Evolutionary conservation across 2,113 vertebrate genomes (phyloP), one percentile per base, ranked within the genome.

Genomic region (Burhinus oedicnemus): DNA sequence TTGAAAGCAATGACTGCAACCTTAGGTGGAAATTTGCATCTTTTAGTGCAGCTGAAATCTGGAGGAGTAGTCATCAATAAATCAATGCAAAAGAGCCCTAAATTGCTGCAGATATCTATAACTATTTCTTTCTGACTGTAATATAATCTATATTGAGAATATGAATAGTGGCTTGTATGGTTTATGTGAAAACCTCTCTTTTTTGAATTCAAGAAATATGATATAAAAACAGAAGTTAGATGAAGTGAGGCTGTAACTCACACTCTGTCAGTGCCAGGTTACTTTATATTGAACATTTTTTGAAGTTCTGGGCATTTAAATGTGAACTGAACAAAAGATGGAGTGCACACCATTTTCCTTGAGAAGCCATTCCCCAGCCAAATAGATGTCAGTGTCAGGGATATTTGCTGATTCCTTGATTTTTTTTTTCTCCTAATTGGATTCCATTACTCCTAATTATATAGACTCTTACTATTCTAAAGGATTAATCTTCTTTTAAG

Each of bases 401-500:
- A 80, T 95, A 91, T 85, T 90, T 95, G 91, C 87, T 80, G 81
- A 91, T 87, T 87, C 62, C 71, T 90, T 83, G 29, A 65, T 62
- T 87, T 85, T 40, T 85, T 40, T 40, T 76, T 30, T 1, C 64
- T 64, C 36, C 64, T 87, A 93, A 90, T 90, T 94, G 71, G 70
- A 93, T 91, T 87, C 58, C 16, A 87, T 91, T 91, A 45, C 54
- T 62, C 26, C 40, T 94, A 95, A 89, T 93, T 93, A 91, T 74
- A 54, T 34, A 74, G 87, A 62, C 20, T 85, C 79, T 20, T 79
- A 29, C 34, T 84, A 26, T 79, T 52, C 45, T 65, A 76, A 93
- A 74, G 22, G 10, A 91, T 83, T 96, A 91, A 95, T 90, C 69
- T 87, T 66, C 58, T 82, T 93, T 84, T 94, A 95, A 93, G 34